A percentile compares a stretch with the other conserved stretches of the same genome.
These are phyloP conservation scores for Betta splendens DNA, from an alignment of 2,797 vertebrate genomes.

Conservation along the genomic window DNA sequence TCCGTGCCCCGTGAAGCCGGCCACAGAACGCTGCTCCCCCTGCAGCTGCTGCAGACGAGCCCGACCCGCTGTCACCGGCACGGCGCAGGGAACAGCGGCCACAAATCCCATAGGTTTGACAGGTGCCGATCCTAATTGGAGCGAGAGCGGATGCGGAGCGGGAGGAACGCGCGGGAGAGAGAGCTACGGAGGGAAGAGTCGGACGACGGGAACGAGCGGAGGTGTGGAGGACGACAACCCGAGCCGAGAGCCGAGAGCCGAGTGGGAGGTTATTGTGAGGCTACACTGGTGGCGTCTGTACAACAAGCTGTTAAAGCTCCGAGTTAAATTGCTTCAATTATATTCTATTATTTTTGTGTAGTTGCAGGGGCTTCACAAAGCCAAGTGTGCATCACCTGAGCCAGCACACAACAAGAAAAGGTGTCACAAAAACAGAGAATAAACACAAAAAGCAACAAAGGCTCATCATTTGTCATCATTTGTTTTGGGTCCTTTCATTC, in stretches of 20 bases:
- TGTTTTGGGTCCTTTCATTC: too few species aligned
- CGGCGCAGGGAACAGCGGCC: constrained; percentile 46
- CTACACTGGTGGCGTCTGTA: too few species aligned
- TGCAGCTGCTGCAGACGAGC: constrained; percentile 71
- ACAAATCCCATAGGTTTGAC: constrained; percentile 75
- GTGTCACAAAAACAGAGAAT: too few species aligned
- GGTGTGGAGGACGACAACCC: constrained; percentile 32
- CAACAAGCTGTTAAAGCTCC: too few species aligned
- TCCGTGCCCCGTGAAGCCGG: constrained; percentile 80
- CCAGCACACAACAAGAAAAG: too few species aligned
- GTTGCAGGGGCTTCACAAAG: not conserved
- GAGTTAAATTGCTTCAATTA: not conserved
- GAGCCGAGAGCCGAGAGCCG: constrained; percentile 29
- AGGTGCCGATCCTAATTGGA: constrained; percentile 52
- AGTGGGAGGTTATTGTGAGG: constrained; percentile 39
- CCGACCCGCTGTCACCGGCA: constrained; percentile 62
- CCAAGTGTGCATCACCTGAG: not conserved
- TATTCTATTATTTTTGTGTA: too few species aligned
- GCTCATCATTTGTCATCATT: too few species aligned
- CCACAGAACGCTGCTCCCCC: constrained; percentile 77
- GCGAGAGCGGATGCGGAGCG: constrained; percentile 42
- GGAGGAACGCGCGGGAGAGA: constrained; percentile 38
- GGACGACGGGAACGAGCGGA: constrained; percentile 43
- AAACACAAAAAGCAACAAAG: too few species aligned
- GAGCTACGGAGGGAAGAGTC: constrained; percentile 39